Base-by-base conservation (phyloP, 1,140 invertebrate genomes). In the Chymomyza costata region DNA sequence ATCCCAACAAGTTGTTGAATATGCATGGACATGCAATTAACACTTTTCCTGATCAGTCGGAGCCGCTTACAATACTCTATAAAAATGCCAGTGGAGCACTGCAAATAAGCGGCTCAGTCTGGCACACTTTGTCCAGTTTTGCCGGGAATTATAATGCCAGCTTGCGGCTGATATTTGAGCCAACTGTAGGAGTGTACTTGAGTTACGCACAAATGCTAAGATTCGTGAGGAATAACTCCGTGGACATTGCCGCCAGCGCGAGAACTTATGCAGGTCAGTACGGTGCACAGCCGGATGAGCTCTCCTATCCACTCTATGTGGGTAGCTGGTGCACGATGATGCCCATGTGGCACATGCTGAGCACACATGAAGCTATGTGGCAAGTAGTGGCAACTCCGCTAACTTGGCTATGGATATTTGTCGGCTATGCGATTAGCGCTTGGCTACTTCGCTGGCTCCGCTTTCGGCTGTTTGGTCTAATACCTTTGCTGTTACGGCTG, bases 281-380 rank as follows among this genome's bases (percentile, higher is more conserved):
- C 37, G 8, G 16, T 35, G 6, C 6, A 3, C 1, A 35, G 19
- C 5, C 38, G 1, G 35, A 44, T 1, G 11, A 32, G 0, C 45
- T 44, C 7, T 57, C 57, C 16, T 66, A 44, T 15, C 62, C 68
- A 0, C 5, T 58, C 10, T 15, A 35, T 5, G n/a, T 62, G 2
- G 44, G 38, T 0, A 43, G 41, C 6, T 71, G 62, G 67, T 71
- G 68, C 14, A 38, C 32, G 5, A 71, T 71, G 67, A n/a, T 71
- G 39, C 67, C 67, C 0, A 21, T 50, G 10, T 62, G 71, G 10
- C 49, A 56, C 5, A 8, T 34, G 1, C 7, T 70, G 0, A 56
- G 38, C 6, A 34, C 43, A 2, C 17, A 43, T 14, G 61, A 70
- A 6, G 51, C 56, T 1, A 39, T 61, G 7, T n/a, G n/a, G n/a